Evolutionary conservation across 1,140 invertebrate genomes (phyloP).

Genomic region (Thaumetopoea pityocampa): DNA sequence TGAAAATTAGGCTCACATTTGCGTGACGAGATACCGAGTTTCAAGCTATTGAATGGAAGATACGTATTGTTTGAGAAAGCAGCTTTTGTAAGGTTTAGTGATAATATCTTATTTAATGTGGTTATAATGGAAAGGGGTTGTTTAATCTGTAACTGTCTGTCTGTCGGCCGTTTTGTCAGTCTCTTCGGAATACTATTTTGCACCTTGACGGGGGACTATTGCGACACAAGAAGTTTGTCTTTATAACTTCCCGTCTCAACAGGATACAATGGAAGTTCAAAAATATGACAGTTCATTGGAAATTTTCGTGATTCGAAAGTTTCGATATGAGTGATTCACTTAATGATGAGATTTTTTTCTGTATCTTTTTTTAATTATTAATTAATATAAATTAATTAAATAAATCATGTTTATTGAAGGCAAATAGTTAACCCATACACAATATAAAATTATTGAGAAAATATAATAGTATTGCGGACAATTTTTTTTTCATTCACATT

Average conservation of each 20-base stretch:
- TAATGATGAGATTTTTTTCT: too few relatives aligned
- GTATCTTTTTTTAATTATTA: too few relatives aligned
- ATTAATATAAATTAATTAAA: too few relatives aligned
- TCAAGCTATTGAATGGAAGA: conserved; percentile 48
- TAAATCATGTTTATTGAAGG: too few relatives aligned
- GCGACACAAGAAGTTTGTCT: conserved; percentile 7
- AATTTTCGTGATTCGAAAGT: too few relatives aligned
- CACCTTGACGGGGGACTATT: conserved; percentile 58
- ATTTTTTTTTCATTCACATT: too few relatives aligned
- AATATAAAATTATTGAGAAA: too few relatives aligned
- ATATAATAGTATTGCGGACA: too few relatives aligned
- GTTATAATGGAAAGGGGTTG: conserved; percentile 61
- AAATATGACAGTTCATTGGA: too few relatives aligned
- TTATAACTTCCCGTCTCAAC: conserved; percentile 1
- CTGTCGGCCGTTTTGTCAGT: conserved; percentile 36
- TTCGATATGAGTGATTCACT: too few relatives aligned
- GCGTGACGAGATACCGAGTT: conserved; percentile 28
- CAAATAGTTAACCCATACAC: too few relatives aligned
- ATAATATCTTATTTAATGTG: conserved; percentile 74
- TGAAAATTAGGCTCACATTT: conserved; percentile 28
- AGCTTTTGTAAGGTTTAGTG: conserved; percentile 48
- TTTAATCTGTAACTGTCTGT: conserved; percentile 69
- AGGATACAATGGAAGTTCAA: conserved; percentile 1
- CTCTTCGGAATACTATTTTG: conserved; percentile 58
- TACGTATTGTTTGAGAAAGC: conserved; percentile 54